phyloP scores from a whole-genome alignment of 2,113 vertebrate genomes.

The Kryptolebias marmoratus region DNA sequence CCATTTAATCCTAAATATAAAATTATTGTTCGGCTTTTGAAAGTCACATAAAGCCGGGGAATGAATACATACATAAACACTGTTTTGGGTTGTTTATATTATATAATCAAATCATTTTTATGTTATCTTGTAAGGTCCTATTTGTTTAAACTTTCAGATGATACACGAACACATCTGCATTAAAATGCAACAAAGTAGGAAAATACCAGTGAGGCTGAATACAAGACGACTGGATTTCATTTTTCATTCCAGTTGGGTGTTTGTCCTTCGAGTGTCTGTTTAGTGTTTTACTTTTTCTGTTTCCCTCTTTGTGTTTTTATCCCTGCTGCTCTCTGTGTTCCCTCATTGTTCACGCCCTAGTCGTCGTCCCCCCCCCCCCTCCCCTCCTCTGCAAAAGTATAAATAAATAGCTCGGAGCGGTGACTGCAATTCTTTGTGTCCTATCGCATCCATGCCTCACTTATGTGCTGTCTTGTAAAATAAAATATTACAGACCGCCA shows the following conservation, averaged over 20 bases:
- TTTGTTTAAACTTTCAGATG: neutral
- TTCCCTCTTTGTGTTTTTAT: conserved; percentile 17
- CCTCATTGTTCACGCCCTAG: conserved; percentile 4
- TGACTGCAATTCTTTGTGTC: conserved; percentile 43
- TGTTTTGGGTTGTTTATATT: neutral
- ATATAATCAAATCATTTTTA: neutral
- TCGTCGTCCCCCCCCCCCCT: neutral
- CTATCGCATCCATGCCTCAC: conserved; percentile 23
- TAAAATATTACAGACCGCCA: conserved; percentile 55
- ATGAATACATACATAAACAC: neutral
- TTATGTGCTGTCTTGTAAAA: conserved; percentile 53
- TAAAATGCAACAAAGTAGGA: neutral
- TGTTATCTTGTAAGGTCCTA: neutral
- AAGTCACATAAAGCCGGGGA: too few relatives aligned
- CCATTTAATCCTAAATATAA: neutral
- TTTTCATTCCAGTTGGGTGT: conserved; percentile 4
- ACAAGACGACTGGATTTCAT: neutral
- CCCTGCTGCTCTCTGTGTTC: conserved; percentile 18
- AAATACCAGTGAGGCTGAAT: neutral
- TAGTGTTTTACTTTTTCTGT: neutral
- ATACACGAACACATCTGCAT: neutral
- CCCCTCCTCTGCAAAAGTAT: conserved; percentile 14
- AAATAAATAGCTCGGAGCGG: conserved; percentile 40
- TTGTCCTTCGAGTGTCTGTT: conserved; percentile 30
- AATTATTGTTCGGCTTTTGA: too few relatives aligned